Percentiles rank a stretch among this genome's conserved stretches.
Evolutionary conservation across 2,888 invertebrate species (phyloP).

Genomic region (Campaea margaritaria): DNA sequence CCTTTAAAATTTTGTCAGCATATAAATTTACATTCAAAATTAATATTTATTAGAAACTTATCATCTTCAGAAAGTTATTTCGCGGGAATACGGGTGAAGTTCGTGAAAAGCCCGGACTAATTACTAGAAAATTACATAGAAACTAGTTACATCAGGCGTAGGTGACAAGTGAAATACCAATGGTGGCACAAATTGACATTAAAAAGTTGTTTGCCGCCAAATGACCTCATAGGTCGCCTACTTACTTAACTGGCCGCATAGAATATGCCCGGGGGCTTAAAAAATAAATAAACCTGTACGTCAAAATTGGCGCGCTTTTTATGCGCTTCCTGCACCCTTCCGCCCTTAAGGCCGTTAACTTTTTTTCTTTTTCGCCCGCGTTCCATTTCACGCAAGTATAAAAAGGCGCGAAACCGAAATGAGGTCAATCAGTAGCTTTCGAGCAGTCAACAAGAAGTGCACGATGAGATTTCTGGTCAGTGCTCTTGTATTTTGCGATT

Average conservation of each 20-base stretch:
- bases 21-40: too few species aligned
- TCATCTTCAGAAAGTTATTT: too few species aligned
- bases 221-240: constrained; percentile 38
- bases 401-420: constrained; percentile 69
- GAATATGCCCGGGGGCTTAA: constrained; percentile 30
- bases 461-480: constrained; percentile 83
- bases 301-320: constrained; percentile 53
- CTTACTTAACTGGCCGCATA: constrained; percentile 17
- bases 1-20: too few species aligned
- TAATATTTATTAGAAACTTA: too few species aligned
- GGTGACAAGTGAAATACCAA: constrained; percentile 25
- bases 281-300: constrained; percentile 23
- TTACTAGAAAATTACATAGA: neutral
- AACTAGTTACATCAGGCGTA: constrained; percentile 15
- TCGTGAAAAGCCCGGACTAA: too few species aligned
- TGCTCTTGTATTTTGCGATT: constrained; percentile 15
- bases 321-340: constrained; percentile 78
- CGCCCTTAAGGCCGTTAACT: constrained; percentile 77
- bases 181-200: constrained; percentile 16
- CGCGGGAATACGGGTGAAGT: too few species aligned
- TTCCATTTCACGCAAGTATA: constrained; percentile 74
- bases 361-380: constrained; percentile 66
- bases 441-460: constrained; percentile 82
- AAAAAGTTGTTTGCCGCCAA: constrained; percentile 37
- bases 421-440: constrained; percentile 82